phyloP scores from a whole-genome alignment of 2,113 vertebrate genomes.

The Vulpes ferrilata region DNA sequence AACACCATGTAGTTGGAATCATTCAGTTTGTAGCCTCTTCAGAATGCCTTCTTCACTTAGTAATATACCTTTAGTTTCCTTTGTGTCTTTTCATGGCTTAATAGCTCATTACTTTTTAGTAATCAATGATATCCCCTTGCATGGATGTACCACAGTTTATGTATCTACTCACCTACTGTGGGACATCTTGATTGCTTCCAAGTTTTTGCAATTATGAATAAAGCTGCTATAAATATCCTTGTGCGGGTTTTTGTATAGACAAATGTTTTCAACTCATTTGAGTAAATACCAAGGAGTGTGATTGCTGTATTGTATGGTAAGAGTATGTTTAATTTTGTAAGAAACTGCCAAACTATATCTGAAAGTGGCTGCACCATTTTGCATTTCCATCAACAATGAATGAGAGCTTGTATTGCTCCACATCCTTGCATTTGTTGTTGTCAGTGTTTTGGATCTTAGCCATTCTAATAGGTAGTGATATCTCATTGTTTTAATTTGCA shows the following conservation, averaged over 20 bases:
- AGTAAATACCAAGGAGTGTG: too few species aligned
- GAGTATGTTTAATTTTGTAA: too few species aligned
- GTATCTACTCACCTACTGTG: neutral
- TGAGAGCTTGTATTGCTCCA: neutral
- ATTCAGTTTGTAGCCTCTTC: neutral
- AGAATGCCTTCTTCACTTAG: neutral
- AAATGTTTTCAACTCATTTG: too few species aligned
- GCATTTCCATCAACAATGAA: neutral
- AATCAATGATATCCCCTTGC: neutral
- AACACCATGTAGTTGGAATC: neutral
- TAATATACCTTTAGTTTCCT: neutral
- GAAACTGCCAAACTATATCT: neutral
- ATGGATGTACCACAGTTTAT: neutral
- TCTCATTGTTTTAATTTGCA: conserved; percentile 12
- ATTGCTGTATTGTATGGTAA: too few species aligned
- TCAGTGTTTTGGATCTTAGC: neutral
- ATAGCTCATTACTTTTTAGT: neutral
- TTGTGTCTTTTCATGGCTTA: neutral
- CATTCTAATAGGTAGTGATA: neutral
- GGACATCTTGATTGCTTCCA: neutral
- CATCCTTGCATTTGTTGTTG: neutral
- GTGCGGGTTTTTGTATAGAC: too few species aligned
- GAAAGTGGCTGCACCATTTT: neutral
- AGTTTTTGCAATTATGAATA: neutral
- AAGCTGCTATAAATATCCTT: neutral